Evolutionary conservation across 2,797 vertebrate species (phyloP), one percentile per base, ranked within the genome.

Genomic region (Podargus strigoides): DNA sequence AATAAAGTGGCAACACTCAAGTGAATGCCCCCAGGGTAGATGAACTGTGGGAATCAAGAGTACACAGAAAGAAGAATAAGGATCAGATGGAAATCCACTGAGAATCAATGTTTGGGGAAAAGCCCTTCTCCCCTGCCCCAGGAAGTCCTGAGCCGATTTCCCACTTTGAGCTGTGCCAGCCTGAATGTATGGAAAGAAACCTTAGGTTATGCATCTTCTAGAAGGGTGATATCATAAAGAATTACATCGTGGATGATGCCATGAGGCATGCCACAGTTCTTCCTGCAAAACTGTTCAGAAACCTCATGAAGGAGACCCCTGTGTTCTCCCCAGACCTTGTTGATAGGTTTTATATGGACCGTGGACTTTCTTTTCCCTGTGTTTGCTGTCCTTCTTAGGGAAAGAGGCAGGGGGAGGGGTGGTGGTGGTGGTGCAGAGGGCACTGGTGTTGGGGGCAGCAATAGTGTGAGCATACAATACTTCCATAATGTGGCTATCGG

Each of bases 11-110:
- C 64, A 96, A 49, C 52, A 44, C 21, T 94, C 55, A 70, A 83
- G 47, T 39, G 53, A 83, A 53, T 80, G 53, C 73, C 85, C 60
- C 18, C 2, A 4, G 82, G 91, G 73, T 36, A 79, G 34, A 81
- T 50, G 14, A 87, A 53, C 1, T 14, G 76, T 96, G 91, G 82
- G 87, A 96, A 94, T 78, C 44, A 72, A 70, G 82, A 80, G 30
- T 49, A 32, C 47, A 52, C 41, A 74, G 75, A 87, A 86, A 91
- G 27, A 68, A 78, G 49, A 64, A 56, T 66, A 87, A 87, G 87
- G 83, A 83, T 37, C 19, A 80, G 59, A 69, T 56, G 50, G 77
- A 89, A 92, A 92, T 70, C 36, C 72, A 79, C 15, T 79, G 77
- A 89, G 32, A 90, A 59, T 73, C 87, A 73, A 8, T 76, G 68